Conservation (phyloP, 2,888 invertebrate genomes). For the Melanostoma scalare region DNA sequence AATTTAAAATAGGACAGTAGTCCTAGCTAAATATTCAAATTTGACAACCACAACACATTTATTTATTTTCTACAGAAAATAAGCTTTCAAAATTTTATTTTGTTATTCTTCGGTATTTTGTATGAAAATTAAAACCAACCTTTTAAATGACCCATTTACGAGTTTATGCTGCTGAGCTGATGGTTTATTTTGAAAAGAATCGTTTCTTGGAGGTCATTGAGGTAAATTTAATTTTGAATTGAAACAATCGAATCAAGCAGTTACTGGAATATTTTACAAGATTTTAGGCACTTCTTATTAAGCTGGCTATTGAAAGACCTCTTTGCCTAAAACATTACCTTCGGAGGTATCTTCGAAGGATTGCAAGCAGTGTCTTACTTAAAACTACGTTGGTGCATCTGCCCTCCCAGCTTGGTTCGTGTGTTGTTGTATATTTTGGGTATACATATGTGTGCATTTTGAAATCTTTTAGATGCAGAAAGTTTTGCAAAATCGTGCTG, state of each 20-base stretch:
- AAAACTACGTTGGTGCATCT: conserved; percentile 55
- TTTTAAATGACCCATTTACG: neutral
- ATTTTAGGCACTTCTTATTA: conserved; percentile 55
- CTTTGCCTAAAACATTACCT: conserved; percentile 56
- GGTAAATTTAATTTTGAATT: conserved; percentile 51
- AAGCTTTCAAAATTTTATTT: too few species aligned
- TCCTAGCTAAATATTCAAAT: too few species aligned
- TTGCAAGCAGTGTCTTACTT: conserved; percentile 49
- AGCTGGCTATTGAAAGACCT: conserved; percentile 57
- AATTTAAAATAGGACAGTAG: too few species aligned
- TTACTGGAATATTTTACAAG: neutral
- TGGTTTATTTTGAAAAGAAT: conserved; percentile 80
- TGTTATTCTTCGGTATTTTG: too few species aligned
- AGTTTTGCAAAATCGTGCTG: conserved; percentile 7
- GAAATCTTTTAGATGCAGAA: neutral
- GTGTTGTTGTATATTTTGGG: neutral
- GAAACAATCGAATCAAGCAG: neutral
- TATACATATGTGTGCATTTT: neutral
- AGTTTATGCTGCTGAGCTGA: conserved; percentile 76
- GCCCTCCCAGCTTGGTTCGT: conserved; percentile 60
- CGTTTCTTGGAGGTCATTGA: conserved; percentile 78
- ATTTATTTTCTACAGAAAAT: too few species aligned
- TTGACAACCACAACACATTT: too few species aligned
- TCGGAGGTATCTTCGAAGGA: conserved; percentile 56
- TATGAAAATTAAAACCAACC: neutral